phyloP scores from a whole-genome alignment of 2,888 invertebrate species.

The Caradrina clavipalpis region DNA sequence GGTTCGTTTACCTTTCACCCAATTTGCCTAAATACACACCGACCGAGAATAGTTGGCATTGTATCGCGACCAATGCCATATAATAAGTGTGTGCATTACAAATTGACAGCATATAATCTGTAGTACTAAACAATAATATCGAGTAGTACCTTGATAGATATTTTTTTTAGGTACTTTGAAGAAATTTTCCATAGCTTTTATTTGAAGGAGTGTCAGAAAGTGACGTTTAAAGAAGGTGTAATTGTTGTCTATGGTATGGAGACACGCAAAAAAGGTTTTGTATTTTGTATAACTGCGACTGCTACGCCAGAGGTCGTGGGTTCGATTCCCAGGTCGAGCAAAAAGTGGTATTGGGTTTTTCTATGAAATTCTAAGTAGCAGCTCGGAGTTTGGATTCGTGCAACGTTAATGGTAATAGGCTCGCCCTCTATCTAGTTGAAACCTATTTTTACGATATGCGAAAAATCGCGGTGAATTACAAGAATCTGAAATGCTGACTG shows the following conservation, averaged over 20 bases:
- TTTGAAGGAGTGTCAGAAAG: constrained; percentile 42
- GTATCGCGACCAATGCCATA: constrained; percentile 63
- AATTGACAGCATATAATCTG: constrained; percentile 66
- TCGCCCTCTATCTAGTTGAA: not conserved
- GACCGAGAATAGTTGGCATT: constrained; percentile 72
- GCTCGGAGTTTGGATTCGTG: too few species aligned
- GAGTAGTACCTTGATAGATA: constrained; percentile 12
- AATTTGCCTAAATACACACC: constrained; percentile 82
- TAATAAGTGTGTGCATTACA: constrained; percentile 52
- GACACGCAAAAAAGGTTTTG: constrained; percentile 34
- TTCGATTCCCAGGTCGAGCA: too few species aligned
- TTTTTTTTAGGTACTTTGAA: constrained; percentile 24
- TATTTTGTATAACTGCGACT: not conserved
- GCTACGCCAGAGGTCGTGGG: too few species aligned
- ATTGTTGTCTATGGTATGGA: constrained; percentile 36
- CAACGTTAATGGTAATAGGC: too few species aligned
- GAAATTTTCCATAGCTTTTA: constrained; percentile 55
- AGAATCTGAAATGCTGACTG: constrained; percentile 25
- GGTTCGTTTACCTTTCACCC: constrained; percentile 86
- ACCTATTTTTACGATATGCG: not conserved
- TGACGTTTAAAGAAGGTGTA: constrained; percentile 36
- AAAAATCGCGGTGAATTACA: constrained; percentile 34
- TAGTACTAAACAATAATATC: constrained; percentile 51
- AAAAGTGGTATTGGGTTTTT: too few species aligned
- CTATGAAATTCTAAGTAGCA: too few species aligned